Evolutionary conservation across 1,140 invertebrate species (phyloP), one percentile per base, ranked within the genome.

Genomic region (Heliconius eleuchia): DNA sequence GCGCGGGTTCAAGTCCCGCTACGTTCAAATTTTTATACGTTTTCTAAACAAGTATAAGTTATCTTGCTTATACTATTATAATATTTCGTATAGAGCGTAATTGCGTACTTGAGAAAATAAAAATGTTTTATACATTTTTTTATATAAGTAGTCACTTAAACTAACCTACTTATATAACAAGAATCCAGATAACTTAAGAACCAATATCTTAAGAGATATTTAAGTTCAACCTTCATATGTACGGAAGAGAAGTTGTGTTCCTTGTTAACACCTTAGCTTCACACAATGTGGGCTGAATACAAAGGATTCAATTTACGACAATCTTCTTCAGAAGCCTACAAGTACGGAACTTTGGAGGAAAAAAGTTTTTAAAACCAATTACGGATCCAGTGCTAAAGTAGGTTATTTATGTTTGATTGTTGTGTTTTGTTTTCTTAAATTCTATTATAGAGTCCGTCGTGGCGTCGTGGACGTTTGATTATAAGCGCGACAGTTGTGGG

Each of bases 241-340:
- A 66, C n/a, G 8, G 27, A 27, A 16, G 60, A 66, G 13, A 13
- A 66, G 60, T 9, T 11, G 9, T 66, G 60, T 30, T 16, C 60
- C 30, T 66, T 66, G 30, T 16, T 23, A 60, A 60, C 60, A 66
- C 60, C 27, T 66, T 30, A 66, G 27, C 60, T 27, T 6, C 27
- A 66, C 23, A 66, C 11, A 27, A 30, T 66, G 23, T 16, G 60
- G 4, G 60, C 13, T 11, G 60, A 66, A 66, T 66, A 66, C 27
- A 66, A 66, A 66, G 30, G 60, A 66, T 66, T 66, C 60, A 66
- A 66, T 66, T 66, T 66, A 66, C 27, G 60, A 66, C 60, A 9
- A 13, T 66, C 60, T 30, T 30, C 19, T 30, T 30, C 60, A 30
- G 60, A 66, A 66, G 60, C 23, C 23, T 11, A 66, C 27, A 30